Evolutionary conservation across 2,888 invertebrate species (phyloP), one percentile per base, ranked within the genome.

Genomic region (Netelia melanura): DNA sequence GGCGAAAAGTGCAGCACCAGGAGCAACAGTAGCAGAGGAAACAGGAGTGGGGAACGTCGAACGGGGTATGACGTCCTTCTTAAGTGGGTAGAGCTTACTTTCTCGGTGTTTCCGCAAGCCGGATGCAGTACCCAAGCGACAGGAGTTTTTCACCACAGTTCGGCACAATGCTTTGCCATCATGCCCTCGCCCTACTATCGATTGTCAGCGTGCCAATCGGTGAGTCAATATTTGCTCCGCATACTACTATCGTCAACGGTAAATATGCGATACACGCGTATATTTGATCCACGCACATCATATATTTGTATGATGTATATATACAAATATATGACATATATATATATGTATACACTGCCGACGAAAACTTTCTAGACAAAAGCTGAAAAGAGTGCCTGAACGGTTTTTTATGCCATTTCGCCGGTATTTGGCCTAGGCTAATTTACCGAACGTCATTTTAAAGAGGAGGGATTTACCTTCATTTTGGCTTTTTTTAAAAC

Each of bases 191-290:
- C 85, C 81, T 87, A 79, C 81, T 88, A 83, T 89, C 92, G 89
- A 90, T 91, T 91, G 90, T 92, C 90, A 91, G 91, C 91, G 91
- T 91, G 91, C 92, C 92, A 89, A 92, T 92, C 89, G 93, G 93
- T 93, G 84, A 92, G 92, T 91, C 56, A 43, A 76, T 84, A 70
- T 75, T 76, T 70, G 11, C 30, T 64, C n/a, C 44, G 9, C 65
- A 67, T 43, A 48, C 64, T 43, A 48, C 80, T 17, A 74, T 67
- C 65, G 48, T 10, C 9, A 21, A 58, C 11, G 25, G 30, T 58
- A 71, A 65, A 70, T 52, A 17, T 21, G n/a, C 17, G 17, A 21
- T 9, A 71, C 58, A 43, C 21, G 44, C 30, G 56, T 38, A 14
- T 11, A 62, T 43, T 38, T 38, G 38, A 52, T 14, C 54, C 17